Evolutionary conservation across 1,140 invertebrate species (phyloP).

Genomic region (Micrasema minimum): DNA sequence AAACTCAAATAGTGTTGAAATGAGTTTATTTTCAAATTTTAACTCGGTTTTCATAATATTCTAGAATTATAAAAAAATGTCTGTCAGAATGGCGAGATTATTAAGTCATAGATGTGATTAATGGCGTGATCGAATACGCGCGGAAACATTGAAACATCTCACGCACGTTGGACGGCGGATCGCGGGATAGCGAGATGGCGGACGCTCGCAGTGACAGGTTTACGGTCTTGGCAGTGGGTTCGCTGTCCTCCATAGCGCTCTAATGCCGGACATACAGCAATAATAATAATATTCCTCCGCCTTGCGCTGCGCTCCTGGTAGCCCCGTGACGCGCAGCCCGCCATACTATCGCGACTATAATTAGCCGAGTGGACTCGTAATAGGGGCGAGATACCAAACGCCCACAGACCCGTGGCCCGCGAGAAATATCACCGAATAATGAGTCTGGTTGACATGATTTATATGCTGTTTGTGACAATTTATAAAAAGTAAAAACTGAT

Average conservation of each 20-base stretch:
- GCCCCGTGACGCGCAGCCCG: conserved; percentile 26
- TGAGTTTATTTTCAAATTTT: too few relatives aligned
- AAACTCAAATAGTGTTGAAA: too few relatives aligned
- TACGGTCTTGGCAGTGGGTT: conserved; percentile 51
- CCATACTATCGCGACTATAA: conserved; percentile 40
- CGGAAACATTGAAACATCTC: conserved; percentile 38
- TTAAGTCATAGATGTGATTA: conserved; percentile 12
- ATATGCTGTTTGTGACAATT: conserved; percentile 51
- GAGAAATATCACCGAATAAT: conserved; percentile 54
- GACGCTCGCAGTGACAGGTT: conserved; percentile 46
- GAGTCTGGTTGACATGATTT: conserved; percentile 51
- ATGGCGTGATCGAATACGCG: conserved; percentile 13
- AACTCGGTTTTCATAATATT: too few relatives aligned
- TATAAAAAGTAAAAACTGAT: conserved; percentile 50
- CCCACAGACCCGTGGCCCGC: conserved; percentile 41
- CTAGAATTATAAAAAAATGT: conserved; percentile 2
- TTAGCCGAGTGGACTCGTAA: conserved; percentile 46
- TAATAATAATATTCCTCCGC: conserved; percentile 44
- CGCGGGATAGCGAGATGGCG: neutral
- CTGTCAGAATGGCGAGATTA: conserved; percentile 15
- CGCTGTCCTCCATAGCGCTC: conserved; percentile 45
- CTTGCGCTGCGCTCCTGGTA: conserved; percentile 35
- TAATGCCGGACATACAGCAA: conserved; percentile 36
- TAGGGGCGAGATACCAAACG: conserved; percentile 42
- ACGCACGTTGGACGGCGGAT: conserved; percentile 8